Base-by-base conservation (phyloP, 2,797 vertebrate species). In the Ctenopoma multispine region DNA sequence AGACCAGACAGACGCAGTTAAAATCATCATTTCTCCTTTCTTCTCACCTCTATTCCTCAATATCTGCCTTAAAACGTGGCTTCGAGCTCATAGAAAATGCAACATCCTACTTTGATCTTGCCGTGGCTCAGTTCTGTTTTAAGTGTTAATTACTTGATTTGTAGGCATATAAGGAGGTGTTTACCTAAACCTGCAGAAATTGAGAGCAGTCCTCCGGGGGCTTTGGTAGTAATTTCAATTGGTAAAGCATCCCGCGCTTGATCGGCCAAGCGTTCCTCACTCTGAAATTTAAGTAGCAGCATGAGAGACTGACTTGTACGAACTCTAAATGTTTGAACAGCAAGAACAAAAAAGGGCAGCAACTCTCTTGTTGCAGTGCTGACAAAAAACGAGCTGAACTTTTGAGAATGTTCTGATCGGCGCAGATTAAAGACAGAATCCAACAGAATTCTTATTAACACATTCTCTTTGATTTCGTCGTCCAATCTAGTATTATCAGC, bases 101-200 rank as follows among this genome's bases (percentile, higher is more conserved):
- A 13, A 77, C 81, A 86, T 79, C 66, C 74, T 66, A 82, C 92
- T 89, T 53, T 85, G 85, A 90, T 92, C 85, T 82, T 63, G 76
- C 58, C 29, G 69, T 74, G 83, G 72, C 87, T 74, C 86, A 23
- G 56, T 66, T 80, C 80, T 87, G 82, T 92, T 92, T 92, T 89
- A 89, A 89, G 90, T 93, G 87, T 92, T 93, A 93, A 93, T 93
- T 89, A 90, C 89, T 84, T 91, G 88, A 94, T 93, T 93, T 94
- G 93, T 92, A 93, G 90, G 90, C 89, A 18, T 72, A 72, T 78
- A 81, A 81, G 87, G 88, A 86, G 75, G 83, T 94, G 93, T 92
- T 94, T 94, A 92, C 90, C 81, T 80, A 91, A 91, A 88, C 89
- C 85, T 72, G 77, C 63, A 83, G 89, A 89, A 94, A 93, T 86